Percentiles rank a stretch among this genome's conserved stretches.
Evolutionary conservation across 1,140 invertebrate genomes (phyloP).

Genomic region (Cherax destructor): DNA sequence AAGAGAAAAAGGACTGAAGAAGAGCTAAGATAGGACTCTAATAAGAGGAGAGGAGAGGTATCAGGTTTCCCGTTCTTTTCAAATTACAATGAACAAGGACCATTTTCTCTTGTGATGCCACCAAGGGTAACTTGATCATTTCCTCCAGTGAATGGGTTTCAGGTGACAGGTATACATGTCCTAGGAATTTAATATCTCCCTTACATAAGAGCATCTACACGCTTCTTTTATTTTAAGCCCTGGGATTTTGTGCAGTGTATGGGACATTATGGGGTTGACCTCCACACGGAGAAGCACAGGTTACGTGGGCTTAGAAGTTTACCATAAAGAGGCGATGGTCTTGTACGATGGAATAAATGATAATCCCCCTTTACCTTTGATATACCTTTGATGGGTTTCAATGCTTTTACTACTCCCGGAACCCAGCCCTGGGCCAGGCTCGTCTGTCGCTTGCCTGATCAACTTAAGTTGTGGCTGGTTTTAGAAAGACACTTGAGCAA

Average conservation of each 20-base stretch:
- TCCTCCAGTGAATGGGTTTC: conserved; percentile 16
- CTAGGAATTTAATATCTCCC: conserved; percentile 42
- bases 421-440: too few species aligned
- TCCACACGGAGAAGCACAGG: neutral
- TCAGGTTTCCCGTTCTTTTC: conserved; percentile 47
- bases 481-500: too few species aligned
- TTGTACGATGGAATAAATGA: too few species aligned
- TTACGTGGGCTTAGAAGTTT: too few species aligned
- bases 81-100: conserved; percentile 34
- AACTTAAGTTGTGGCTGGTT: too few species aligned
- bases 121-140: conserved; percentile 43
- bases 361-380: too few species aligned
- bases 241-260: neutral
- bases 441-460: too few species aligned
- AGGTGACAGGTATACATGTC: conserved; percentile 21
- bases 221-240: neutral
- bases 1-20: too few species aligned
- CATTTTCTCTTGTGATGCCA: conserved; percentile 33
- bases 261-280: neutral
- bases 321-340: too few species aligned
- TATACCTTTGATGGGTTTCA: too few species aligned
- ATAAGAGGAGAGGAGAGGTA: neutral
- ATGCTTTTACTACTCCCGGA: too few species aligned
- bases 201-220: neutral
- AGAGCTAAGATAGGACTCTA: neutral